A percentile compares a stretch with the other conserved stretches of the same genome.
phyloP scores from a whole-genome alignment of 2,797 vertebrate species.

The Chaetophractus vellerosus region DNA sequence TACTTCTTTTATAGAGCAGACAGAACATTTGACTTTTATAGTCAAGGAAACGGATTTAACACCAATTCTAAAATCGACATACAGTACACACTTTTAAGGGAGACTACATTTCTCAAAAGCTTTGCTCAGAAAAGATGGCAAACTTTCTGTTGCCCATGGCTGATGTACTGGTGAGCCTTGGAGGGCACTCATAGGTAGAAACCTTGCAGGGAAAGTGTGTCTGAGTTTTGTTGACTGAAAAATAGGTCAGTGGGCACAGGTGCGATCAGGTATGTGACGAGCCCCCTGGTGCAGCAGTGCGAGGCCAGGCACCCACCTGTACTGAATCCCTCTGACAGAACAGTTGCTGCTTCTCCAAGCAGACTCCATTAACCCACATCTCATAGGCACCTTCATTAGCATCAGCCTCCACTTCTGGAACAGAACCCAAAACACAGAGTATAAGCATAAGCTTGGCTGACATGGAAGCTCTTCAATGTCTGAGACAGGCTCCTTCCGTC shows the following conservation, averaged over 20 bases:
- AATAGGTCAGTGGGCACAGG: neutral
- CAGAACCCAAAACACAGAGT: neutral
- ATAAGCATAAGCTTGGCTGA: neutral
- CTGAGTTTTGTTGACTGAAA: neutral
- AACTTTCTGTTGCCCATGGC: neutral
- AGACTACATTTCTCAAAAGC: neutral
- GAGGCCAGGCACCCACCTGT: neutral
- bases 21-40: slow-evolving; percentile 42
- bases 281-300: neutral
- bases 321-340: neutral
- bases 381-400: neutral
- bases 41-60: neutral
- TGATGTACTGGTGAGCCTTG: neutral
- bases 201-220: neutral
- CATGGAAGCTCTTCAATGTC: neutral
- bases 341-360: neutral
- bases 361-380: neutral
- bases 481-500: neutral
- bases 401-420: neutral
- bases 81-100: neutral
- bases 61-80: neutral
- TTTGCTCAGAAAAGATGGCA: neutral
- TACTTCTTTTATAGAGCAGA: slow-evolving; percentile 41
- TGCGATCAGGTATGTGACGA: too few relatives aligned
- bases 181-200: neutral